These are phyloP conservation scores for Macheiramphus alcinus DNA, from an alignment of 2,113 vertebrate genomes.

Conservation along the genomic window DNA sequence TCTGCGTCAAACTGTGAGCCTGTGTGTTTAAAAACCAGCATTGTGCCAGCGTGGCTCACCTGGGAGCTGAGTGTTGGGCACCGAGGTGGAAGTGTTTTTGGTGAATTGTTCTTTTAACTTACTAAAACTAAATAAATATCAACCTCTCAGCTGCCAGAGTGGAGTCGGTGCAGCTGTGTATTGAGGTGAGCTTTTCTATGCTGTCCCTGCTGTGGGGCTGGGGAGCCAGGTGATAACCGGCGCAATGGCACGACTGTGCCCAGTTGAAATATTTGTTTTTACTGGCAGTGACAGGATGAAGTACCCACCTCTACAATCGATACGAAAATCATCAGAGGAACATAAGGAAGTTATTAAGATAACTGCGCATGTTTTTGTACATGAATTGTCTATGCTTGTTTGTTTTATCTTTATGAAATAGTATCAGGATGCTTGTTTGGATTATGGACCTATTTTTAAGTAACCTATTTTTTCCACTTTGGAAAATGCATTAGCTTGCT, in stretches of 20 bases:
- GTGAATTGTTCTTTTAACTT: not conserved
- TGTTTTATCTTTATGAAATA: not conserved
- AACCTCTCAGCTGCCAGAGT: not conserved
- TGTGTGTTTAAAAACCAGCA: not conserved
- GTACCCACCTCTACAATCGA: fast-evolving
- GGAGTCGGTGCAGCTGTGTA: fast-evolving
- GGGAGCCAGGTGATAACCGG: fast-evolving
- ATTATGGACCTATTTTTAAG: constrained; percentile 22
- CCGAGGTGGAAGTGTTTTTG: fast-evolving
- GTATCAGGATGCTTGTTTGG: not conserved
- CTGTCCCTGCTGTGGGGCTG: not conserved
- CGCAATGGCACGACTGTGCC: not conserved
- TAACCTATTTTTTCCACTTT: not conserved
- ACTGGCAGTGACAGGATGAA: fast-evolving
- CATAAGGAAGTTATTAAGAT: not conserved
- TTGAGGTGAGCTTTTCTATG: not conserved
- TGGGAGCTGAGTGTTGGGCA: not conserved
- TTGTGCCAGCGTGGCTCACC: not conserved
- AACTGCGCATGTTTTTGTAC: fast-evolving
- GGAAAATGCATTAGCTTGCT: not conserved
- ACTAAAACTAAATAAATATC: fast-evolving
- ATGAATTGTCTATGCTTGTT: not conserved
- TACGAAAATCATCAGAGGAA: not conserved
- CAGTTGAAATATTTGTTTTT: fast-evolving
- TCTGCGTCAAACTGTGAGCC: not conserved